Conservation (phyloP, 1,140 invertebrate species). For the Macrobrachium rosenbergii region DNA sequence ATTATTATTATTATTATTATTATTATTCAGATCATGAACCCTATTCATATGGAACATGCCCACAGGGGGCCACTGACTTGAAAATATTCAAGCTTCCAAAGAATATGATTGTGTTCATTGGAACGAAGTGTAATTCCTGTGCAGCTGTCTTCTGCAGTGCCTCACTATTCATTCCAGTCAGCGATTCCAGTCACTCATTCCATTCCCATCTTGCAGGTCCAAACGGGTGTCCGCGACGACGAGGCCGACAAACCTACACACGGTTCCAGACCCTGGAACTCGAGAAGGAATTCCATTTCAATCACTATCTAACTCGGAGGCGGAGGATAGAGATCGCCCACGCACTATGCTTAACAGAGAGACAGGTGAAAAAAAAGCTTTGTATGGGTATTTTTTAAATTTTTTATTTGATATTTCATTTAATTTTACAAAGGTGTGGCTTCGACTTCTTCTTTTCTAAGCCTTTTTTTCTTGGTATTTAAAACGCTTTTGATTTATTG, state of each 20-base stretch:
- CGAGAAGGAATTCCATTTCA: slow-evolving; percentile 60
- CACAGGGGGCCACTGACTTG: too few species aligned
- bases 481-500: not conserved
- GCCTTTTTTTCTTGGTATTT: not conserved
- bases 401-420: not conserved
- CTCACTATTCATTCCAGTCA: not conserved
- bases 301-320: slow-evolving; percentile 54
- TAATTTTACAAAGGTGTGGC: not conserved
- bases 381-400: not conserved
- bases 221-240: slow-evolving; percentile 92
- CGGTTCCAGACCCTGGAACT: slow-evolving; percentile 91
- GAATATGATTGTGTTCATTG: too few species aligned
- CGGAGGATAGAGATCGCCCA: slow-evolving; percentile 92
- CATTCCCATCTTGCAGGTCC: slow-evolving; percentile 81
- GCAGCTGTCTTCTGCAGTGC: not conserved
- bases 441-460: not conserved
- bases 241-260: slow-evolving; percentile 96
- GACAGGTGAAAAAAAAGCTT: slow-evolving; percentile 85
- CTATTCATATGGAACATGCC: too few species aligned
- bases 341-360: slow-evolving; percentile 94
- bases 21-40: too few species aligned
- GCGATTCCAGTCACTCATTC: not conserved
- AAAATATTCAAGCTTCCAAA: too few species aligned
- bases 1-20: too few species aligned
- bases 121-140: too few species aligned